Base-by-base conservation (phyloP, 2,888 invertebrate species). In the Trilocha varians region DNA sequence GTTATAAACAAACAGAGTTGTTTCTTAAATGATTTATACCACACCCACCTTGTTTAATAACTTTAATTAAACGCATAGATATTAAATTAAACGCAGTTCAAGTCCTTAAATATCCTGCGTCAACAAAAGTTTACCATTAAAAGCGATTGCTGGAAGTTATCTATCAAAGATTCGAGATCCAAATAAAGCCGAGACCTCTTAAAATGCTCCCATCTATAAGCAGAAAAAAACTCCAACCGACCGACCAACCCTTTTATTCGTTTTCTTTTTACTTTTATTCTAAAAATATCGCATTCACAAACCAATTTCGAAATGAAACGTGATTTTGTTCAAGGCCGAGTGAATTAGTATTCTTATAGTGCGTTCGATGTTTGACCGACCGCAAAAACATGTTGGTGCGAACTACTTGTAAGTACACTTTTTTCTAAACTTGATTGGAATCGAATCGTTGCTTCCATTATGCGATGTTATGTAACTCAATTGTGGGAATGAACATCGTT, bases 241-340 rank as follows among this genome's bases (percentile, higher is more conserved):
- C 70, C 70, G 65, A 61, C 59, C 73, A 73, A 78, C 79, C 83
- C 82, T 80, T 79, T 79, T 78, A 78, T 64, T 59, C 59, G 64
- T 61, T 60, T 65, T 71, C 71, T 79, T 84, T 83, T 84, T 84
- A 75, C 69, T 83, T 79, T 83, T 82, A 73, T 82, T 82, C 75
- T 78, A 76, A 82, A 84, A 82, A 84, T 82, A 84, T 78, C 75
- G 76, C 77, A 78, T 83, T 80, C 83, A 77, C 83, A 73, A 75
- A 75, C 80, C 82, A 79, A 84, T 84, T 84, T 84, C 72, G 83
- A 84, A 84, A 85, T 80, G 84, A 84, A 85, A 84, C 84, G 83
- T 79, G 84, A 79, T 78, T 78, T 70, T 65, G 70, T 65, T 66
- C 80, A 85, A 85, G 84, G 84, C 82, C 78, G 73, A 64, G 62